Evolutionary conservation across 2,797 vertebrate species (phyloP).

Genomic region (Mastacembelus armatus): DNA sequence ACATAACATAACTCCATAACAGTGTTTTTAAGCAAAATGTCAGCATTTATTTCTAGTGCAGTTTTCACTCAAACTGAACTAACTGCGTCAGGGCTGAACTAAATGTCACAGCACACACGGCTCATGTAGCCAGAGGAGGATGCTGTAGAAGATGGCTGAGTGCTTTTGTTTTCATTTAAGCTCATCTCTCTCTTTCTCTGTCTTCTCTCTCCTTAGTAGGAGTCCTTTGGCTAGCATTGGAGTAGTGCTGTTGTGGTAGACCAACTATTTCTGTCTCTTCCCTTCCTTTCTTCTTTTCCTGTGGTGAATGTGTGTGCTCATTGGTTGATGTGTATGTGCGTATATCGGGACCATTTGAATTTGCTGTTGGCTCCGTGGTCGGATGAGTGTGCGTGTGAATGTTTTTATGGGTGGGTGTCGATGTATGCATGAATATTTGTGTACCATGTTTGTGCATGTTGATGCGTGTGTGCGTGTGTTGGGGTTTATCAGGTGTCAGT

Average conservation of each 20-base stretch:
- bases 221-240: constrained; percentile 75
- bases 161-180: constrained; percentile 59
- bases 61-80: neutral
- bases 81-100: neutral
- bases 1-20: neutral
- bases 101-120: constrained; percentile 15
- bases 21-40: neutral
- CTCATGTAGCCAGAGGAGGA: constrained; percentile 65
- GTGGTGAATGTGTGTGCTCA: constrained; percentile 66
- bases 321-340: constrained; percentile 21
- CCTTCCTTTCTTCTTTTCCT: constrained; percentile 64
- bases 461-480: constrained; percentile 18
- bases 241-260: constrained; percentile 83
- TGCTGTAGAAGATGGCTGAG: constrained; percentile 55
- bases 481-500: constrained; percentile 80
- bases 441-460: constrained; percentile 45
- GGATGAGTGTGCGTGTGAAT: constrained; percentile 17
- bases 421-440: constrained; percentile 41
- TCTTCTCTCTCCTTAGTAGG: constrained; percentile 78
- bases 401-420: constrained; percentile 27
- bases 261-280: constrained; percentile 80
- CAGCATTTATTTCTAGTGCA: neutral
- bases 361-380: constrained; percentile 2
- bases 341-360: neutral
- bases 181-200: constrained; percentile 75